Base-by-base conservation (phyloP, 2,888 invertebrate species). In the Drosophila cognata region DNA sequence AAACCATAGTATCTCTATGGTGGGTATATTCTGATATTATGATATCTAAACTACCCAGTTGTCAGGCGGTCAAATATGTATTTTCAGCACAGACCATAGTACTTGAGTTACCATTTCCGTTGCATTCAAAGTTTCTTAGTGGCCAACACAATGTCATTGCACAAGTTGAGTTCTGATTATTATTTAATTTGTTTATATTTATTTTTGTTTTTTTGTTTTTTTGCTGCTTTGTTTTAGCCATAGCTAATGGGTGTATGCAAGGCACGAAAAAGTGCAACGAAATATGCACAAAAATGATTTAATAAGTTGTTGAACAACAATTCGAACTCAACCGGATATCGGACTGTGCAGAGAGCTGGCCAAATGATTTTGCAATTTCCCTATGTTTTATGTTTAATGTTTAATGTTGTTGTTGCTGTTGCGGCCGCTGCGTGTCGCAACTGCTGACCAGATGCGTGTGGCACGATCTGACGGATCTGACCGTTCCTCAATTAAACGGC, bases 291-390 rank as follows among this genome's bases (percentile, higher is more conserved):
- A 80, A 80, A 75, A 75, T 84, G 82, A 82, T 82, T 82, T 81
- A 81, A 82, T 82, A 82, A 78, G 82, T 84, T 71, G 84, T 62
- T 67, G 35, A 65, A 71, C 81, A 78, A 84, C 78, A 81, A 82
- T 58, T 78, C 64, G 81, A 64, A 67, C 58, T 71, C 64, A 74
- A 71, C 81, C 81, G 81, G 81, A 81, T 81, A 83, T 83, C 77
- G 81, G 36, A 71, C 68, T 62, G 65, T 50, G 61, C 61, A 28
- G 68, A 52, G 64, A 71, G 71, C 63, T 77, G 81, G 72, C 50
- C 70, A 61, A 74, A 71, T 77, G 75, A 60, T 82, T 69, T 81
- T 81, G 82, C 84, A 82, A 82, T 81, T 82, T 82, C 84, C 84
- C 81, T 81, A 74, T 74, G 76, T 69, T 56, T 66, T 21, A 21